Evolutionary conservation across 35 echinoderm and acorn worm genomes (phyloP), one percentile per base, ranked within the genome.

Genomic region (Ophioderma brevispina): DNA sequence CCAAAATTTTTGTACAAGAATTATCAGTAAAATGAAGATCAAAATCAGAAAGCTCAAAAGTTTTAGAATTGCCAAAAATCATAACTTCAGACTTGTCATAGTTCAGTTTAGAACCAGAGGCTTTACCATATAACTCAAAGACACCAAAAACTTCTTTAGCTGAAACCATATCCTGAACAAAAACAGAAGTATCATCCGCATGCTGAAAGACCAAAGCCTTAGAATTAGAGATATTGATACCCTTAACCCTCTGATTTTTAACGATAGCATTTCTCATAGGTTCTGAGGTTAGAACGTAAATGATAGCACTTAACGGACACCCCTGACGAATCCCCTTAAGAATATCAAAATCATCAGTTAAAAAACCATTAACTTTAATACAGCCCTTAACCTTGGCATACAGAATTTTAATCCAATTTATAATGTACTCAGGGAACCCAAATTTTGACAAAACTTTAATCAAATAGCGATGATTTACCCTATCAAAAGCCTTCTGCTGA

Each of bases 401-500:
- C 8, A 52, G 21, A 8, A 52, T 52, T 52, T 52, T 52, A 21
- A 52, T 52, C 46, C 46, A 52, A 52, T 52, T 52, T n/a, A n/a
- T 23, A 77, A 90, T 76, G 33, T 90, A 79, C 0, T 38, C 8
- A 34, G 80, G 87, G 18, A 94, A 90, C 2, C 92, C 87, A 78
- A 90, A 91, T 37, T 78, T 85, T 21, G n/a, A 39, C 19, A 94
- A 30, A 78, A 81, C 70, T 25, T 88, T 35, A 25, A 46, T 31
- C 1, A 94, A 33, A 52, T 90, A 94, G 21, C 11, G n/a, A 32
- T 80, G 70, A 39, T 85, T 81, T 32, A 94, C 81, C 35, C 92
- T 78, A 42, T 94, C 87, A 37, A 94, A 94, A 5, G 87, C 87
- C 80, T 94, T 89, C 23, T 77, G 31, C 35, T 88, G 82, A 80